Evolutionary conservation across 2,888 invertebrate genomes (phyloP), one percentile per base, ranked within the genome.

Genomic region (Epirrhoe tristata): DNA sequence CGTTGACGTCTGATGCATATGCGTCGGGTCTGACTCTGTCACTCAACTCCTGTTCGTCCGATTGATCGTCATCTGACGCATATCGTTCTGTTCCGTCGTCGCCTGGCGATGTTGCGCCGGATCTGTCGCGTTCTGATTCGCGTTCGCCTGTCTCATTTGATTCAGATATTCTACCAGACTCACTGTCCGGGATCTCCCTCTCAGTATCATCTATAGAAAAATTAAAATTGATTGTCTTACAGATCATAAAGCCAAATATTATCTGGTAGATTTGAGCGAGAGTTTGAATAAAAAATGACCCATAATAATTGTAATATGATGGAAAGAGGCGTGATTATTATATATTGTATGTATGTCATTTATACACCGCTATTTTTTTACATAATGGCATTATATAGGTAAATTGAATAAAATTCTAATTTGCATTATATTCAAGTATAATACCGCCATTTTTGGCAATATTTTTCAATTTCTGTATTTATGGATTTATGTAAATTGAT

Each of bases 191-290:
- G 36, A 54, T 16, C 34, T 32, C 34, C 6, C n/a, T n/a, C 1
- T 53, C n/a, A 34, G 53, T 14, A 12, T 14, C 6, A 0, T 48
- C 48, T 48, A 48, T 16, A 48, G 6, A 48, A 48, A 48, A 14
- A 48, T 46, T 14, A 14, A 46, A 4, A 46, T 5, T 6, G 5
- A 16, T 62, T 43, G 62, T 39, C 62, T 39, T 50, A 62, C 54
- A 62, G 58, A 58, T 31, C 50, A 56, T 55, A 63, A 12, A 66
- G 54, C 58, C 36, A 66, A 58, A 58, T 66, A 66, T 32, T 57
- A 52, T 14, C 39, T 43, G 43, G 2, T 34, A n/a, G 17, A 10
- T 8, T 14, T 48, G 5, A 0, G 16, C 6, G 48, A 48, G 14
- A 24, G 24, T 24, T 24, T 24, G n/a, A n/a, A n/a, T n/a, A n/a